These are phyloP conservation scores for Coturnix japonica DNA, from an alignment of 2,113 vertebrate species.

Conservation along the genomic window DNA sequence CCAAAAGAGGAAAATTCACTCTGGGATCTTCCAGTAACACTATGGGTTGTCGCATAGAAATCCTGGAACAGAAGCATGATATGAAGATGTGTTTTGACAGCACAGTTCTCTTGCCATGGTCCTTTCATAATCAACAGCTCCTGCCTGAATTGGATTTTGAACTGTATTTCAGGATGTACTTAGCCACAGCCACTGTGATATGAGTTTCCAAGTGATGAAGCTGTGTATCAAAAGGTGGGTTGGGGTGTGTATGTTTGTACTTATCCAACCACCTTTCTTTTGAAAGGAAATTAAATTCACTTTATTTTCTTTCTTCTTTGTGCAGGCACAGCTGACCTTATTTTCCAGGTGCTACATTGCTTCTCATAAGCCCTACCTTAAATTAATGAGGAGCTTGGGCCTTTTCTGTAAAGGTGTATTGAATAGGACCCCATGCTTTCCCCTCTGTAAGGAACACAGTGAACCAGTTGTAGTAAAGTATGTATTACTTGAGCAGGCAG, in stretches of 20 bases:
- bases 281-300: not conserved
- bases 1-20: not conserved
- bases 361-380: not conserved
- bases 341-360: not conserved
- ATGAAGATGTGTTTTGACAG: constrained; percentile 16
- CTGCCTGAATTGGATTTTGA: not conserved
- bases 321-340: not conserved
- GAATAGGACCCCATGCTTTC: constrained; percentile 10
- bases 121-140: not conserved
- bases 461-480: constrained; percentile 17
- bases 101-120: not conserved
- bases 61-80: not conserved
- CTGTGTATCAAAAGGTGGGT: not conserved
- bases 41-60: not conserved
- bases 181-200: not conserved
- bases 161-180: not conserved
- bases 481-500: constrained; percentile 21
- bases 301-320: not conserved
- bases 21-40: not conserved
- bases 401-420: not conserved
- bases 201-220: not conserved
- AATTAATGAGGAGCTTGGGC: constrained; percentile 28
- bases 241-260: not conserved
- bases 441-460: not conserved
- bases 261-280: not conserved